These are phyloP conservation scores for Cryptophagus acutangulus DNA, from an alignment of 2,888 invertebrate species.

Conservation along the genomic window DNA sequence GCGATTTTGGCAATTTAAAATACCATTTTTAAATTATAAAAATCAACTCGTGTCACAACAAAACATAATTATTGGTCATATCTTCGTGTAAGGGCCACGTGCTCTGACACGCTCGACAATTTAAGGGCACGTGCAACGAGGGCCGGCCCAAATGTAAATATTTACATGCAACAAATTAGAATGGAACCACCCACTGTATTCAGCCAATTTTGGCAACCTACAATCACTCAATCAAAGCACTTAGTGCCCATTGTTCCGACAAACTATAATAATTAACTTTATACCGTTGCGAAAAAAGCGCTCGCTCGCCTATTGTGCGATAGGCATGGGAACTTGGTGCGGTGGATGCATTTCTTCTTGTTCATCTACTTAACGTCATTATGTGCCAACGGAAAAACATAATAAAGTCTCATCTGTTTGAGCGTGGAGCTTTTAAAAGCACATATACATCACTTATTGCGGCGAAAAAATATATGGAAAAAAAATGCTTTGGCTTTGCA, in stretches of 20 bases:
- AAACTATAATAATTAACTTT: no score
- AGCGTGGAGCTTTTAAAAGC: conserved; percentile 18
- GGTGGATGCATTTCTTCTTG: no score
- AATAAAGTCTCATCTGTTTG: conserved; percentile 15
- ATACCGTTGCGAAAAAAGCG: no score
- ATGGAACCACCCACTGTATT: conserved; percentile 24
- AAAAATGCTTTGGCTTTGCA: conserved; percentile 12
- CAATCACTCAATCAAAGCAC: conserved; percentile 30
- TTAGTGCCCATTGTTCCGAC: no score
- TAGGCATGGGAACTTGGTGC: no score
- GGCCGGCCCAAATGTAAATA: conserved; percentile 24
- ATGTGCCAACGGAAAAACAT: no score
- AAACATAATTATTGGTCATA: no score
- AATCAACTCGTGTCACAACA: no score
- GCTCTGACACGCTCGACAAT: conserved; percentile 12
- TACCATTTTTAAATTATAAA: no score
- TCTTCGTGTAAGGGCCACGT: conserved; percentile 10
- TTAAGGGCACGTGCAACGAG: conserved; percentile 13
- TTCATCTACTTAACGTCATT: no score
- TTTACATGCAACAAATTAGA: conserved; percentile 31
- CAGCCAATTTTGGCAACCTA: conserved; percentile 26
- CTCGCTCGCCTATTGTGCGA: no score
- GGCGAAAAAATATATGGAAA: conserved; percentile 14
- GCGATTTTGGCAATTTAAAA: no score
- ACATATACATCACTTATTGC: conserved; percentile 12